phyloP scores from a whole-genome alignment of 2,888 invertebrate genomes.

The Campaea margaritaria region DNA sequence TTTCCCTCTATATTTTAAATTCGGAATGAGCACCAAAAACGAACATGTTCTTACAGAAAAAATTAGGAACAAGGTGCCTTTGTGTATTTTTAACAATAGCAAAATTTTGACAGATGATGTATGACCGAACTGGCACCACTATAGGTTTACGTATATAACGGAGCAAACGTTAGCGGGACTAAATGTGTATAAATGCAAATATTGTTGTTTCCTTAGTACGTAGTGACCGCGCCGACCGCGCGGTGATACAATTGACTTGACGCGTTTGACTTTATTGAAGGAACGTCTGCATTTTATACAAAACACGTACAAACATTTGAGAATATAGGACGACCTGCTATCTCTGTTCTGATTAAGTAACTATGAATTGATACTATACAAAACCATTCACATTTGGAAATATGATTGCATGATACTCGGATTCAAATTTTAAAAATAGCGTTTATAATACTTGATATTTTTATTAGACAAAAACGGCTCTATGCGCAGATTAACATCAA shows the following conservation, averaged over 20 bases:
- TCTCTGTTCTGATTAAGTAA: not conserved
- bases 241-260: conserved; percentile 35
- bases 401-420: too few species aligned
- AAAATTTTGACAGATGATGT: conserved; percentile 48
- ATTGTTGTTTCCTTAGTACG: conserved; percentile 27
- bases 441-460: too few species aligned
- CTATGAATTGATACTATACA: not conserved
- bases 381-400: too few species aligned
- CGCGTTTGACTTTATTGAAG: conserved; percentile 7
- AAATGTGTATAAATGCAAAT: conserved; percentile 37
- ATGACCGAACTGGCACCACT: conserved; percentile 65
- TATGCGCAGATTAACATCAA: too few species aligned
- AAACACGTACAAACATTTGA: not conserved
- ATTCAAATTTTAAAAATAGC: too few species aligned
- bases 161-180: conserved; percentile 47
- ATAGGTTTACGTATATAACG: conserved; percentile 55
- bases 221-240: conserved; percentile 21
- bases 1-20: conserved; percentile 42
- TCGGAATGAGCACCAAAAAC: conserved; percentile 68
- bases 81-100: conserved; percentile 43
- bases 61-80: conserved; percentile 67
- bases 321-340: not conserved
- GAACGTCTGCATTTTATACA: conserved; percentile 5
- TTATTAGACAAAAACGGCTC: too few species aligned
- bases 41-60: conserved; percentile 47